These are phyloP conservation scores for Caenorhabditis macrosperma DNA, from an alignment of 2,888 invertebrate genomes.

Conservation along the genomic window DNA sequence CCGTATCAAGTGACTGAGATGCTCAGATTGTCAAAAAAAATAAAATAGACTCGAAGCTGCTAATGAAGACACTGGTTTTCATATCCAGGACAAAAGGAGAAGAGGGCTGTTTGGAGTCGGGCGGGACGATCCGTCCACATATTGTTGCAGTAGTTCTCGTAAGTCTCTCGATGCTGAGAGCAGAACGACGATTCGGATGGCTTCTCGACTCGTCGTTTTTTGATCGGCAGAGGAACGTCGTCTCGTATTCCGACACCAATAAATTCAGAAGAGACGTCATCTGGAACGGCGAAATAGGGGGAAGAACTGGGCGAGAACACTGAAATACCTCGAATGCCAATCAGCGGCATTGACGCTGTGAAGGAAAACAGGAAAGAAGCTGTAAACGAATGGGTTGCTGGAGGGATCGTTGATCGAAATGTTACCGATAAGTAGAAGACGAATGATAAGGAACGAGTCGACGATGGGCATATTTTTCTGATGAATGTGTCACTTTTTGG, in stretches of 20 bases:
- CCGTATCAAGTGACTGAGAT: constrained; percentile 34
- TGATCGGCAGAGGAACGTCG: constrained; percentile 26
- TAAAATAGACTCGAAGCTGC: background rate
- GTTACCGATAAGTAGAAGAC: constrained; percentile 34
- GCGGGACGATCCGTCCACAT: constrained; percentile 41
- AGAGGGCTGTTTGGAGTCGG: constrained; percentile 31
- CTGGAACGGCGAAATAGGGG: constrained; percentile 10
- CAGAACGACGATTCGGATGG: constrained; percentile 22
- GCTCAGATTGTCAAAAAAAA: constrained; percentile 26
- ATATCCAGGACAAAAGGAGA: constrained; percentile 45
- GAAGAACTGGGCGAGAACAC: background rate
- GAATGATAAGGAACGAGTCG: constrained; percentile 35
- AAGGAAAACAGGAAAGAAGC: constrained; percentile 2
- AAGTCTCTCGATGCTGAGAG: constrained; percentile 24
- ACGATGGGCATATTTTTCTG: background rate
- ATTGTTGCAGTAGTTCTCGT: constrained; percentile 37
- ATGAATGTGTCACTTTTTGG: constrained; percentile 11
- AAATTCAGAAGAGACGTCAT: constrained; percentile 43
- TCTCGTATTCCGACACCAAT: constrained; percentile 50
- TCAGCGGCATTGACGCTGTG: constrained; percentile 22
- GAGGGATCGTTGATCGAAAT: background rate
- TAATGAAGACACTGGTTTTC: constrained; percentile 55
- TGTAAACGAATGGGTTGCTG: constrained; percentile 6
- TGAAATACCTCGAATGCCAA: constrained; percentile 40
- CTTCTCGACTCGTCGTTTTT: constrained; percentile 33